Percentiles rank a stretch among this genome's conserved stretches.
Evolutionary conservation across 2,797 vertebrate species (phyloP).

Genomic region (Notolabrus celidotus): DNA sequence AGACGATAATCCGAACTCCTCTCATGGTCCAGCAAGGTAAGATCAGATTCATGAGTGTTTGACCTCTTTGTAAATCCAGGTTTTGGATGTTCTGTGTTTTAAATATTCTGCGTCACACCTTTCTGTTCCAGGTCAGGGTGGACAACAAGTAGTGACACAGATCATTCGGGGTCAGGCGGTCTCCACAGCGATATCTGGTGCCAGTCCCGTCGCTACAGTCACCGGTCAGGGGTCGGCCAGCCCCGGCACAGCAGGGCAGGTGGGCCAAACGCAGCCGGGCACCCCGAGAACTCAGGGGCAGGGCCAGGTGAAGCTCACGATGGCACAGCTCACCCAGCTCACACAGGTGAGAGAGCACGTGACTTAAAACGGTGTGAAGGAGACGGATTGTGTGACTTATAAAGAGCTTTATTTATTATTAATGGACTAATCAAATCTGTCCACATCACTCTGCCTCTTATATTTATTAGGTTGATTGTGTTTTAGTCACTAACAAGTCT

Average conservation of each 20-base stretch:
- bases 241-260: slow-evolving; percentile 74
- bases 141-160: slow-evolving; percentile 95
- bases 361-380: too few relatives aligned
- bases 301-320: slow-evolving; percentile 95
- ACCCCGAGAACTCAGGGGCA: slow-evolving; percentile 90
- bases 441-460: too few relatives aligned
- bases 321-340: slow-evolving; percentile 95
- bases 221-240: slow-evolving; percentile 83
- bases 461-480: too few relatives aligned
- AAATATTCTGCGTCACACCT: not conserved
- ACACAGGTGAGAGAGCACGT: slow-evolving; percentile 90
- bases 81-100: too few relatives aligned
- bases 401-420: too few relatives aligned
- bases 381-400: too few relatives aligned
- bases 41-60: slow-evolving; percentile 17
- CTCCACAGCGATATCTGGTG: slow-evolving; percentile 89
- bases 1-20: slow-evolving; percentile 93
- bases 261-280: slow-evolving; percentile 76
- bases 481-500: not conserved
- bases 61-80: too few relatives aligned
- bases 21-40: slow-evolving; percentile 96
- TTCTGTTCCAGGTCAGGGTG: slow-evolving; percentile 83
- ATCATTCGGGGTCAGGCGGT: slow-evolving; percentile 95
- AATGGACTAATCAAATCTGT: too few relatives aligned
- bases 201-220: slow-evolving; percentile 84